Base-by-base conservation (phyloP, 1,140 invertebrate genomes). In the Atta cephalotes region DNA sequence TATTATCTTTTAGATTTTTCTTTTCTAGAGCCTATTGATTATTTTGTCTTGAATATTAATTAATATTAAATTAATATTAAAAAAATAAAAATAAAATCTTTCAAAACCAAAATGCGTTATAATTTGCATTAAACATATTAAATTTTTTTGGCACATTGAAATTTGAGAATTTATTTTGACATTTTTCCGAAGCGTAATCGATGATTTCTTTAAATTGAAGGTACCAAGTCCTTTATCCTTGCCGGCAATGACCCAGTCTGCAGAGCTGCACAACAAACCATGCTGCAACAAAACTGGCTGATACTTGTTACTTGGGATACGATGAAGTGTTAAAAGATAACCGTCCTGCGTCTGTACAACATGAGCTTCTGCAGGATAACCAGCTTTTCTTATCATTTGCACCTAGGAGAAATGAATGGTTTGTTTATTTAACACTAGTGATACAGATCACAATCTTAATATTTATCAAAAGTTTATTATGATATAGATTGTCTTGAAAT, bases 281-380 rank as follows among this genome's bases (percentile, higher is more conserved):
- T 98, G 97, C 93, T 97, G 97, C 3, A 97, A 77, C 66, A 96
- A 95, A 6, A 96, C 95, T 0, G 96, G 74, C 16, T 93, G 90
- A 21, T 65, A 45, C 3, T 89, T 76, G 93, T 95, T 56, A 93
- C 94, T 91, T 2, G 97, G 97, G 88, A 98, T 98, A 62, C 97
- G 95, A 89, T 98, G 97, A 35, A 98, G 70, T 0, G 96, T 96
- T 4, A 98, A 92, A 21, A 98, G 94, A 92, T 97, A 98, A 18
- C 97, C 97, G 92, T 98, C 97, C 58, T 96, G 94, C 0, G 97
- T 98, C 18, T 95, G 91, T 0, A 97, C 95, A 0, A 95, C 94
- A 90, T 98, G 97, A 0, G 96, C 95, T 94, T 98, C 97, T 0
- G 96, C 95, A 0, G 95, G 95, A 93, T 98, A 98, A 66, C 97